A percentile compares a stretch with the other conserved stretches of the same genome.
Evolutionary conservation across 2,113 vertebrate species (phyloP).

Genomic region (Rutilus rutilus): DNA sequence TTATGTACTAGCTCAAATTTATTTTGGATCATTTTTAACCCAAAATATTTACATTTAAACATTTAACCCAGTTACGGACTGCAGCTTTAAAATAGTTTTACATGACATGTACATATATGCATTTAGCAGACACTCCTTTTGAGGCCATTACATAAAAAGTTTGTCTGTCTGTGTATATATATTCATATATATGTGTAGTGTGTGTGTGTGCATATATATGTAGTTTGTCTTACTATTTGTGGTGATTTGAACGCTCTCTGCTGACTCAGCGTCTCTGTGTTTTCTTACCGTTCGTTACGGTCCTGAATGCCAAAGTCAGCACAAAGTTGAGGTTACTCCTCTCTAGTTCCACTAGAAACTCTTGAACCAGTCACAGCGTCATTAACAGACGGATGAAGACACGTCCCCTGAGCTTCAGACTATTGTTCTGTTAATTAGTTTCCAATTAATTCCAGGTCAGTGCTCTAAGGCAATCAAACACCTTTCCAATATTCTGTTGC

Average conservation of each 20-base stretch:
- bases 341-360: not conserved
- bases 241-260: not conserved
- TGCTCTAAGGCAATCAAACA: slow-evolving; percentile 51
- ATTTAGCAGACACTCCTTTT: not conserved
- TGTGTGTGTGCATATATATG: too few species aligned
- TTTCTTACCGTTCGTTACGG: not conserved
- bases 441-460: slow-evolving; percentile 57
- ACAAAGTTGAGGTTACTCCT: not conserved
- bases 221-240: not conserved
- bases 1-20: too few species aligned
- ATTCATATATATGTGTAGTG: too few species aligned
- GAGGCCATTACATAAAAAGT: too few species aligned
- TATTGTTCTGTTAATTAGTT: slow-evolving; percentile 62
- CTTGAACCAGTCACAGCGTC: not conserved
- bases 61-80: too few species aligned
- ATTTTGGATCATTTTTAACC: too few species aligned
- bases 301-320: too few species aligned
- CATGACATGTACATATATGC: not conserved
- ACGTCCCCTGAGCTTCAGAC: slow-evolving; percentile 34
- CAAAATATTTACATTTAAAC: too few species aligned
- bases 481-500: slow-evolving; percentile 56
- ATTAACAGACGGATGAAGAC: slow-evolving; percentile 20
- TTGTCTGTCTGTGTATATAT: too few species aligned
- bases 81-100: too few species aligned
- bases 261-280: not conserved